A percentile compares a stretch with the other conserved stretches of the same genome.
These are phyloP conservation scores for Pteromalus puparum DNA, from an alignment of 1,140 invertebrate genomes.

Conservation along the genomic window DNA sequence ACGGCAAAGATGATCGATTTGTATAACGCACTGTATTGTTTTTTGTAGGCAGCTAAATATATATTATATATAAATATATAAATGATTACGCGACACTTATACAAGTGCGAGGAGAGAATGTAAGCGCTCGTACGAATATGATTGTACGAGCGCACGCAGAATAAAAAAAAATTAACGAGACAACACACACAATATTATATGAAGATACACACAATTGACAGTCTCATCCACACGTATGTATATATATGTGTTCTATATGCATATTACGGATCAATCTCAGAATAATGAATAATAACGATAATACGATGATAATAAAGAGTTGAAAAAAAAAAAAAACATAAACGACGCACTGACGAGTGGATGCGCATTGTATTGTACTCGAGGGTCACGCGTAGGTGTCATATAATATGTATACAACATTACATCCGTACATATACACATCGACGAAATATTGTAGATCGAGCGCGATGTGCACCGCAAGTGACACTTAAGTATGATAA, in stretches of 20 bases:
- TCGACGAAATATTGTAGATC: slow-evolving; percentile 25
- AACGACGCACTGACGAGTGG: slow-evolving; percentile 39
- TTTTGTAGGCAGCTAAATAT: slow-evolving; percentile 65
- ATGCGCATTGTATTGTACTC: slow-evolving; percentile 52
- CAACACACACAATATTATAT: not conserved
- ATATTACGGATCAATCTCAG: slow-evolving; percentile 8
- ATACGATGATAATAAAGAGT: slow-evolving; percentile 2
- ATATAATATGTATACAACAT: not conserved
- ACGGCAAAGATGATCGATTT: slow-evolving; percentile 56
- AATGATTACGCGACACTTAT: not conserved
- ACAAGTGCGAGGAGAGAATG: not conserved
- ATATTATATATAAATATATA: slow-evolving; percentile 1
- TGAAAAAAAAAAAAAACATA: not conserved
- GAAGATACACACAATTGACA: not conserved
- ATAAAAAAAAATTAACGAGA: not conserved
- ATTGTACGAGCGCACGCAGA: not conserved
- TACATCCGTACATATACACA: not conserved
- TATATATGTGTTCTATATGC: slow-evolving; percentile 19
- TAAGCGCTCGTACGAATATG: not conserved
- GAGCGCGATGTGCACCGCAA: slow-evolving; percentile 55
- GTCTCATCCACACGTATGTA: not conserved
- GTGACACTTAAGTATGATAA: slow-evolving; percentile 61
- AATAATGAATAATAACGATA: slow-evolving; percentile 5
- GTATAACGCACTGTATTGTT: slow-evolving; percentile 63
- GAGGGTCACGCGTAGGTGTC: slow-evolving; percentile 46